A percentile compares a stretch with the other conserved stretches of the same genome.
Conservation (phyloP, 1,140 invertebrate genomes). For the Camponotus vicinus region DNA sequence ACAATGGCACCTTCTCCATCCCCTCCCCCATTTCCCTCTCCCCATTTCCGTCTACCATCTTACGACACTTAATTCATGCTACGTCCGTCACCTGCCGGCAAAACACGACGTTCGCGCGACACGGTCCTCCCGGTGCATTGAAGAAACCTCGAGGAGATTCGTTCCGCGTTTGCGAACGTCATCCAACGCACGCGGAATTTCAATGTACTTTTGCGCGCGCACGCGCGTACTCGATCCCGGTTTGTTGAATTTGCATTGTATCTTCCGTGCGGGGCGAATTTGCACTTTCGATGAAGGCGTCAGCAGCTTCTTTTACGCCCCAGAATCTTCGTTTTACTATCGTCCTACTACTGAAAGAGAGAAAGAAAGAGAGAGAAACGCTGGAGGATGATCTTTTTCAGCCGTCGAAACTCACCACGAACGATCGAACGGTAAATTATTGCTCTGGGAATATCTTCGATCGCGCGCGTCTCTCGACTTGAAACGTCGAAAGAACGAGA, state of each 20-base stretch:
- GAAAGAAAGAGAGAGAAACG: not conserved
- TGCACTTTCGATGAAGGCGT: not conserved
- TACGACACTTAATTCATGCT: constrained; percentile 65
- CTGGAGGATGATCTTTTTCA: not conserved
- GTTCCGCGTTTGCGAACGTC: constrained; percentile 64
- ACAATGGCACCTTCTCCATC: constrained; percentile 12
- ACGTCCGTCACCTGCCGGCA: constrained; percentile 65
- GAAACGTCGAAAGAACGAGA: not conserved
- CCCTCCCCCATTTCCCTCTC: too few species aligned
- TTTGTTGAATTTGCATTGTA: not conserved
- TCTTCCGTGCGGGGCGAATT: not conserved
- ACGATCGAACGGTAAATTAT: not conserved
- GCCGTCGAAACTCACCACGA: not conserved
- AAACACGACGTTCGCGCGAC: constrained; percentile 42
- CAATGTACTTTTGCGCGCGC: constrained; percentile 4
- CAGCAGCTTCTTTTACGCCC: not conserved
- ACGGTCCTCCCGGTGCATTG: constrained; percentile 41
- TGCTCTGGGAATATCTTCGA: not conserved
- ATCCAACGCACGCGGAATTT: constrained; percentile 53
- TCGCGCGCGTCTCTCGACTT: not conserved
- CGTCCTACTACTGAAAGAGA: not conserved
- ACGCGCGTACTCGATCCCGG: constrained; percentile 1
- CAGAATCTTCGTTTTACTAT: not conserved
- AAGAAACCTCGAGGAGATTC: constrained; percentile 57
- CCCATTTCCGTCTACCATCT: constrained; percentile 18